Evolutionary conservation across 2,888 invertebrate species (phyloP), one percentile per base, ranked within the genome.

Genomic region (Dicyrtoma fusca): DNA sequence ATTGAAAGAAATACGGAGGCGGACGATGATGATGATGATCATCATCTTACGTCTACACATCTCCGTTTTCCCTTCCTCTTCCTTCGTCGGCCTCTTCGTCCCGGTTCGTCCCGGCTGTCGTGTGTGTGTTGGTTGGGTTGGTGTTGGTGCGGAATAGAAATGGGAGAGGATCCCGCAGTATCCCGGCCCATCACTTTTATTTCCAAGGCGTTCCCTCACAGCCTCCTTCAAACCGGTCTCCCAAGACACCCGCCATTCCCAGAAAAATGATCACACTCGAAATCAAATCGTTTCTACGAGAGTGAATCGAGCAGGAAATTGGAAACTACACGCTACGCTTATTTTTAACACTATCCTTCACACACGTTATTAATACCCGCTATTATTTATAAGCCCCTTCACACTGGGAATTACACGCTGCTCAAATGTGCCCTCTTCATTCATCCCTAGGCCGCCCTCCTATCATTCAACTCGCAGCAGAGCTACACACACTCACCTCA

Each of bases 251-350:
- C 62, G 42, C 62, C 42, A 74, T 74, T 72, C 66, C 63, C 69
- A 55, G 72, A 73, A 76, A 76, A 76, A 74, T 74, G 76, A 76
- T 76, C 74, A 71, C 63, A 66, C 53, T 47, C 23, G 69, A 59
- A 70, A 70, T 74, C 74, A 74, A 70, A 74, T 74, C 65, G 74
- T 49, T 74, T 72, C 66, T 63, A 59, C 62, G 57, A 68, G 71
- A 74, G 73, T 72, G 75, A 74, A 76, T 76, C 73, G 76, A 77
- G 72, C 74, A 75, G 72, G 72, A 77, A 77, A 77, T 77, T 77
- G 77, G 75, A 76, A 74, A 75, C 74, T 73, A 47, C 65, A 72
- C 71, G 74, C 74, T 72, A 74, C 74, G 71, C 74, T 77, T 75
- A 71, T 74, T 77, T 75, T 73, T 72, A 73, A 75, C 69, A 74